Base-by-base conservation (phyloP, 2,888 invertebrate species). In the Macaria liturata region DNA sequence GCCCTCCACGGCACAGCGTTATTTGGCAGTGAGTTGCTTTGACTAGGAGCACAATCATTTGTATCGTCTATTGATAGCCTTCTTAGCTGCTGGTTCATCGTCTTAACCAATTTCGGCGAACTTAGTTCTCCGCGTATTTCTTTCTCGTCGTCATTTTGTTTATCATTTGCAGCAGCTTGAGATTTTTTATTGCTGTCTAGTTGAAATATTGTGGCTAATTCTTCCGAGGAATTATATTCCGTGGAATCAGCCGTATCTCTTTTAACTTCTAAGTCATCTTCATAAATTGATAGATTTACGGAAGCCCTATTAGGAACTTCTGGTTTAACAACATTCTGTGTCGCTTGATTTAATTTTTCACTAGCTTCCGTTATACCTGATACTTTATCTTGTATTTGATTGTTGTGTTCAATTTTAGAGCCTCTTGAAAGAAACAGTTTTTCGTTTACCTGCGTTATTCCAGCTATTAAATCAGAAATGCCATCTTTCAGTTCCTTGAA, bases 221-320 rank as follows among this genome's bases (percentile, higher is more conserved):
- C 94, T 74, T 94, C 94, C 49, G 94, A 93, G 8, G 94, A 94
- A 78, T 94, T 94, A 73, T 94, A 94, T 76, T 94, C 94, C 57
- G 94, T 93, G 20, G 91, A 79, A 76, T 92, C 91, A 57, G 81
- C 78, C 51, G 78, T 70, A 58, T 91, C 88, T 66, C 78, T 88
- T 67, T 83, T 90, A 62, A 80, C 65, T 72, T 87, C 86, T 75
- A 87, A 76, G 68, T 88, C 86, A 54, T 90, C 84, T 80, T 91
- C 91, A 66, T 91, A 89, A 71, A 90, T 86, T 46, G 90, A 91
- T 45, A 88, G 74, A 74, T 85, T 88, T 51, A 81, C 78, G 20
- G 89, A 90, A 70, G 77, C 77, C 71, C 90, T 84, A 64, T 84
- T 78, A 51, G 73, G 76, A 62, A 68, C 68, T 64, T 78, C 78